phyloP scores from a whole-genome alignment of 2,113 vertebrate species.

The Lophura nycthemera region DNA sequence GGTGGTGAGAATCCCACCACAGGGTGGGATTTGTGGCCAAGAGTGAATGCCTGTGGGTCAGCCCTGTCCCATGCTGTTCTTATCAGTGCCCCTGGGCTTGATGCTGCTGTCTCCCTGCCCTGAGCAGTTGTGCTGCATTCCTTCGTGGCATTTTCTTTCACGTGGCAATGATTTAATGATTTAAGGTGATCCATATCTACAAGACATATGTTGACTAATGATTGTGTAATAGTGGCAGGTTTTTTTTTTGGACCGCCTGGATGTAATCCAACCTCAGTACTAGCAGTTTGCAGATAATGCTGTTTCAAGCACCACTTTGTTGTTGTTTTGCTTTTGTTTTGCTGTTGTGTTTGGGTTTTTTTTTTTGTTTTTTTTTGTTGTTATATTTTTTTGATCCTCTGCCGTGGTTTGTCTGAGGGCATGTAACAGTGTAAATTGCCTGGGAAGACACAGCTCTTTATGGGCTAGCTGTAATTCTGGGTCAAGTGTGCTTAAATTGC shows the following conservation, averaged over 20 bases:
- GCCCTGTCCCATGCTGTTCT: not conserved
- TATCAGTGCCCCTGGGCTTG: not conserved
- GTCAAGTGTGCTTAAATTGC: constrained; percentile 48
- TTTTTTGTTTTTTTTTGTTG: not conserved
- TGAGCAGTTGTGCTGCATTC: not conserved
- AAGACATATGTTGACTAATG: not conserved
- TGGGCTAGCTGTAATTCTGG: constrained; percentile 25
- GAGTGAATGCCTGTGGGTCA: rapidly evolving
- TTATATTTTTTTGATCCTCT: not conserved
- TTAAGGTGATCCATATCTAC: not conserved
- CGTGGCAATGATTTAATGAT: no score
- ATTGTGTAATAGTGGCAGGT: not conserved
- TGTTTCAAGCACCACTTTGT: not conserved
- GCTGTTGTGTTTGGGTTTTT: not conserved
- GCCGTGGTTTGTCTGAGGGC: not conserved
- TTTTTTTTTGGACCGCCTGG: not conserved
- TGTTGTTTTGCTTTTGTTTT: not conserved
- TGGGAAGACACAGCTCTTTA: not conserved
- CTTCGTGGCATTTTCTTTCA: not conserved
- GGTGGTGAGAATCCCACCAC: not conserved
- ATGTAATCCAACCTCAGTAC: not conserved
- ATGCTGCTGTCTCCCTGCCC: not conserved
- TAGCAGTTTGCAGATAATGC: not conserved
- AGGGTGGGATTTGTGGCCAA: rapidly evolving
- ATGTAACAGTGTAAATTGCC: constrained; percentile 32